Evolutionary conservation across 2,888 invertebrate species (phyloP).

Genomic region (Caenorhabditis afra): DNA sequence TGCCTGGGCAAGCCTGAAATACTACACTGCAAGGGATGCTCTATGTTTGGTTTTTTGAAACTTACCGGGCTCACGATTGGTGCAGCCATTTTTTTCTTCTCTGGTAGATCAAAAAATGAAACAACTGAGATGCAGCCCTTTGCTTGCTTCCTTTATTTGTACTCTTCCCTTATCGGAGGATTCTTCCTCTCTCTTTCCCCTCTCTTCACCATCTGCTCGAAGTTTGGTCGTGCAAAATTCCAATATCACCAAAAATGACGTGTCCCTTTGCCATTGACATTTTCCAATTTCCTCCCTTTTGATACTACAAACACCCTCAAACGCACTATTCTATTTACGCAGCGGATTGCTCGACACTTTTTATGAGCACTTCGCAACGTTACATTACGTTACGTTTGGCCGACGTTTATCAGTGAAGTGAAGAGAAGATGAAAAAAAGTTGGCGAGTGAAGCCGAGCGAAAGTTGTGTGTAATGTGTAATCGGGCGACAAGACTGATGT

Average conservation of each 20-base stretch:
- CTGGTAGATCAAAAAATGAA: neutral
- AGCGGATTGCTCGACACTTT: slow-evolving; percentile 23
- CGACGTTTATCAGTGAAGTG: slow-evolving; percentile 7
- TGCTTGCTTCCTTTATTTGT: slow-evolving; percentile 25
- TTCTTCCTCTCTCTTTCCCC: neutral
- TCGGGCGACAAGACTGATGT: no score
- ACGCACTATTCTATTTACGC: slow-evolving; percentile 15
- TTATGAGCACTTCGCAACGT: slow-evolving; percentile 1
- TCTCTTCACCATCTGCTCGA: slow-evolving; percentile 26
- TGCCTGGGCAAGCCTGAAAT: slow-evolving; percentile 47
- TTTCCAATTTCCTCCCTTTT: slow-evolving; percentile 1
- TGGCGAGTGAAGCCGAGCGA: neutral
- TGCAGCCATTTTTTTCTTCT: slow-evolving; percentile 28
- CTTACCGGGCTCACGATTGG: slow-evolving; percentile 56
- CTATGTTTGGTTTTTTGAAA: neutral
- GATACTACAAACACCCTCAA: no score
- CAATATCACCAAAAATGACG: slow-evolving; percentile 36
- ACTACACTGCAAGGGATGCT: neutral
- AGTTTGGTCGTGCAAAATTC: slow-evolving; percentile 44
- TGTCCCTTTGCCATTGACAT: slow-evolving; percentile 14
- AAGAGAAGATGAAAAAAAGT: slow-evolving; percentile 4
- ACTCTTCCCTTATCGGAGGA: slow-evolving; percentile 20
- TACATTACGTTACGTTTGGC: slow-evolving; percentile 8
- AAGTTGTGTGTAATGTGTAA: neutral
- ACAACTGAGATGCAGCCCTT: neutral